phyloP scores from a whole-genome alignment of 2,797 vertebrate species.

The Serranus cabrilla region DNA sequence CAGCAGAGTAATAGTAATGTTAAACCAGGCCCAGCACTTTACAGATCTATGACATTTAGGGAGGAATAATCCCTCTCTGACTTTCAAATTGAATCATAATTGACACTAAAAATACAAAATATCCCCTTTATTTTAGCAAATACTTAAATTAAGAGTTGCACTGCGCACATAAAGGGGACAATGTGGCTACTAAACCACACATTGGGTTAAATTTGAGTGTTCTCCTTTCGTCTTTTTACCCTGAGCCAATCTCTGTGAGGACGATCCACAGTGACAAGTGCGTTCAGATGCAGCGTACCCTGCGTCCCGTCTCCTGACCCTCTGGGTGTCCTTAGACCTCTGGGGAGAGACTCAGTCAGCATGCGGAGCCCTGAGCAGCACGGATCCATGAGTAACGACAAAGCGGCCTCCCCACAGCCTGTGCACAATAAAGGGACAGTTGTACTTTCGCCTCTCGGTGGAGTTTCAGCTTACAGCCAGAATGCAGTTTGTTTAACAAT shows the following conservation, averaged over 20 bases:
- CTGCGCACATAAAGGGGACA: background rate
- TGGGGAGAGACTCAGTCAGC: constrained; percentile 60
- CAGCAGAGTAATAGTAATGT: background rate
- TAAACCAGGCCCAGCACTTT: constrained; percentile 27
- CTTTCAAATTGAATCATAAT: constrained; percentile 23
- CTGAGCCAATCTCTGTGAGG: constrained; percentile 52
- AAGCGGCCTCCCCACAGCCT: constrained; percentile 38
- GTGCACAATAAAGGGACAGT: constrained; percentile 56
- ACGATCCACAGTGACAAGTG: constrained; percentile 67
- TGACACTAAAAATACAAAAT: constrained; percentile 4
- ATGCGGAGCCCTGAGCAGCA: constrained; percentile 35
- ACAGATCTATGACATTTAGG: constrained; percentile 12
- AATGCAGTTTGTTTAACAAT: constrained; percentile 62
- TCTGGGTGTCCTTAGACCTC: constrained; percentile 51
- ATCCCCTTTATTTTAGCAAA: background rate
- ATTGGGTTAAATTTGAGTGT: constrained; percentile 31
- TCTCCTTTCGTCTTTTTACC: constrained; percentile 33
- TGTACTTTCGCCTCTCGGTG: constrained; percentile 52
- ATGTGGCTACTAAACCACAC: constrained; percentile 19
- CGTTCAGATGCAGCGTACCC: constrained; percentile 39
- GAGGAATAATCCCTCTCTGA: constrained; percentile 15
- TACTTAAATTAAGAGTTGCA: background rate
- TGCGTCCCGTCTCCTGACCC: constrained; percentile 48
- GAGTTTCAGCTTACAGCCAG: constrained; percentile 55
- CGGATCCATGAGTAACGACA: constrained; percentile 57